phyloP scores from a whole-genome alignment of 1,140 invertebrate genomes.

The Brachionus angularis region DNA sequence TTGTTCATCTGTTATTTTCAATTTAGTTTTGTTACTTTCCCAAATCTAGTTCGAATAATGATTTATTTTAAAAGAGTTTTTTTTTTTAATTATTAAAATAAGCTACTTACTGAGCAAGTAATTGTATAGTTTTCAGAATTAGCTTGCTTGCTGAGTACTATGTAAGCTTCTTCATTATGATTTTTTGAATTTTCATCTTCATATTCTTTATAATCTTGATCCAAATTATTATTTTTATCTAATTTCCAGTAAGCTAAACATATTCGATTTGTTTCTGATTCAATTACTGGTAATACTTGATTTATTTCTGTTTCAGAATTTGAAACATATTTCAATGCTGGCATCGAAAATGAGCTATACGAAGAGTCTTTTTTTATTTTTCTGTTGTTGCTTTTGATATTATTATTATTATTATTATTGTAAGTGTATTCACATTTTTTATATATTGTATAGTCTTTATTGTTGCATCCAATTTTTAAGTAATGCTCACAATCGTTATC shows the following conservation, averaged over 20 bases:
- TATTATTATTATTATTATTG: neutral
- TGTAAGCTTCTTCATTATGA: neutral
- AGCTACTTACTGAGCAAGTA: too few species aligned
- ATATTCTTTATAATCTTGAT: too few species aligned
- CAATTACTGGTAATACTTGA: neutral
- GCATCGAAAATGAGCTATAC: neutral
- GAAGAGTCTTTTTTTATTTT: too few species aligned
- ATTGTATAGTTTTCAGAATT: constrained; percentile 1
- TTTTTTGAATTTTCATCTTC: neutral
- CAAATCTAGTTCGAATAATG: too few species aligned
- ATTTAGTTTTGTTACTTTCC: neutral
- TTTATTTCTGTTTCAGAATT: neutral
- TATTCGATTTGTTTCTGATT: constrained; percentile 27
- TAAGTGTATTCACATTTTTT: constrained; percentile 21
- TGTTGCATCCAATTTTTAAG: constrained; percentile 20
- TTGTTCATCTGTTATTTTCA: constrained; percentile 4
- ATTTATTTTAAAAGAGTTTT: too few species aligned
- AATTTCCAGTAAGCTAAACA: neutral
- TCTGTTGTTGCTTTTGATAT: neutral
- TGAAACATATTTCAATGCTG: neutral
- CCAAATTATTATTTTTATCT: neutral
- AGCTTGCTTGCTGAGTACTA: neutral
- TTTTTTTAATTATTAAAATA: too few species aligned
- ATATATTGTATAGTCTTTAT: constrained; percentile 8
- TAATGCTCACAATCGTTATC: constrained; percentile 20